phyloP scores from a whole-genome alignment of 2,888 invertebrate species.

The Anoplius nigerrimus region DNA sequence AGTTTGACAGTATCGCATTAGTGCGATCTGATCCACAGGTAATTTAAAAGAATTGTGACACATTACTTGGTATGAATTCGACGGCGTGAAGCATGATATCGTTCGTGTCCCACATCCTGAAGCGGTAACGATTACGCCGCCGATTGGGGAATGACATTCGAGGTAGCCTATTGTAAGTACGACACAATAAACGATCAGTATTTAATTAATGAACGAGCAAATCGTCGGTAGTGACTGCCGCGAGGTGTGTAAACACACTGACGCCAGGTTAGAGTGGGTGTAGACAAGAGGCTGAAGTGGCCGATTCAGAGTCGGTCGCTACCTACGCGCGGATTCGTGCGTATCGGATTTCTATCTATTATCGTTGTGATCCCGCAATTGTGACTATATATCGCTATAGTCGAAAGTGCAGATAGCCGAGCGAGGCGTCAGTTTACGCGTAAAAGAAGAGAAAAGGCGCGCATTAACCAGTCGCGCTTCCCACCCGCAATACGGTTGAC shows the following conservation, averaged over 20 bases:
- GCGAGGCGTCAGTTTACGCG: background rate
- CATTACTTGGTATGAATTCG: slow-evolving; percentile 71
- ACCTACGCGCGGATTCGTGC: slow-evolving; percentile 34
- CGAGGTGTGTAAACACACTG: slow-evolving; percentile 16
- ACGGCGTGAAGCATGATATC: slow-evolving; percentile 65
- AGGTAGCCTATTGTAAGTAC: slow-evolving; percentile 39
- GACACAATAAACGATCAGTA: slow-evolving; percentile 33
- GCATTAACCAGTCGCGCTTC: background rate
- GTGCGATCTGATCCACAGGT: too few relatives aligned
- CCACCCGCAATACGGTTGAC: slow-evolving; percentile 13
- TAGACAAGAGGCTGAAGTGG: slow-evolving; percentile 22
- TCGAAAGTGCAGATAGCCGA: background rate
- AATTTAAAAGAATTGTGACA: background rate
- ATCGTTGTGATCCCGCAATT: background rate
- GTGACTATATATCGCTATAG: background rate
- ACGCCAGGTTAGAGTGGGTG: slow-evolving; percentile 45
- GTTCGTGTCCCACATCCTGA: slow-evolving; percentile 67
- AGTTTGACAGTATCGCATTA: too few relatives aligned
- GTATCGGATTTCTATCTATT: slow-evolving; percentile 5
- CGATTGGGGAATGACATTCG: slow-evolving; percentile 30
- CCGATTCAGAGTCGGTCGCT: slow-evolving; percentile 11
- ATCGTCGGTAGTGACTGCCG: background rate
- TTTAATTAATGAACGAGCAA: slow-evolving; percentile 41
- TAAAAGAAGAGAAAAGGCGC: background rate
- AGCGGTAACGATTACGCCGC: slow-evolving; percentile 17